Percentiles rank a stretch among this genome's conserved stretches.
These are phyloP conservation scores for Erpetoichthys calabaricus DNA, from an alignment of 2,797 vertebrate species.

Conservation along the genomic window DNA sequence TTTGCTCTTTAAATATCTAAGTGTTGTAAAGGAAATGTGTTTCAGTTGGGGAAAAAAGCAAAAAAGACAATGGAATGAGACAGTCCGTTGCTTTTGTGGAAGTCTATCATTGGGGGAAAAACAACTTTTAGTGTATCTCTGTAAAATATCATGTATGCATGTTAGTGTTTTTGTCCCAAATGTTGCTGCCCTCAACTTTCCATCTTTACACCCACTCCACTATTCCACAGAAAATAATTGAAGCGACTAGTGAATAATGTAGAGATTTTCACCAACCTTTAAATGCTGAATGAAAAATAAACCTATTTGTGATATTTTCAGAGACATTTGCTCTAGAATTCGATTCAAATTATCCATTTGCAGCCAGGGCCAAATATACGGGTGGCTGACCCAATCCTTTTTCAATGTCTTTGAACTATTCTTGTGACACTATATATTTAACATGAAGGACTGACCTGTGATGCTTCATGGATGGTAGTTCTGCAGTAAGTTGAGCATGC, in stretches of 20 bases:
- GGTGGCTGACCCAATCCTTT: too few relatives aligned
- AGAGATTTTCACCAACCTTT: conserved; percentile 87
- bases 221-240: conserved; percentile 44
- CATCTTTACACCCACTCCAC: conserved; percentile 10
- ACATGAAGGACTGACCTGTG: too few relatives aligned
- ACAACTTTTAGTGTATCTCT: conserved; percentile 95
- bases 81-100: conserved; percentile 87
- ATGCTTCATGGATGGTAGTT: too few relatives aligned
- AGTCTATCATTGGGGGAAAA: conserved; percentile 61
- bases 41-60: conserved; percentile 52
- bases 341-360: too few relatives aligned
- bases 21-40: conserved; percentile 93
- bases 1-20: conserved; percentile 96
- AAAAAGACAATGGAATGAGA: conserved; percentile 60
- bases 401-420: too few relatives aligned
- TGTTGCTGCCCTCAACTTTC: conserved; percentile 69
- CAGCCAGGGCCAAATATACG: too few relatives aligned
- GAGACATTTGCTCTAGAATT: conserved; percentile 99
- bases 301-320: conserved; percentile 99
- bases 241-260: conserved; percentile 79
- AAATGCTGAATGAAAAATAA: conserved; percentile 98
- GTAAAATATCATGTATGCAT: conserved; percentile 92
- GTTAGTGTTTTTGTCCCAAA: conserved; percentile 87
- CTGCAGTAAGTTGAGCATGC: too few relatives aligned
- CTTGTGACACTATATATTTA: too few relatives aligned